phyloP scores from a whole-genome alignment of 2,797 vertebrate species.

The Argentina silus region DNA sequence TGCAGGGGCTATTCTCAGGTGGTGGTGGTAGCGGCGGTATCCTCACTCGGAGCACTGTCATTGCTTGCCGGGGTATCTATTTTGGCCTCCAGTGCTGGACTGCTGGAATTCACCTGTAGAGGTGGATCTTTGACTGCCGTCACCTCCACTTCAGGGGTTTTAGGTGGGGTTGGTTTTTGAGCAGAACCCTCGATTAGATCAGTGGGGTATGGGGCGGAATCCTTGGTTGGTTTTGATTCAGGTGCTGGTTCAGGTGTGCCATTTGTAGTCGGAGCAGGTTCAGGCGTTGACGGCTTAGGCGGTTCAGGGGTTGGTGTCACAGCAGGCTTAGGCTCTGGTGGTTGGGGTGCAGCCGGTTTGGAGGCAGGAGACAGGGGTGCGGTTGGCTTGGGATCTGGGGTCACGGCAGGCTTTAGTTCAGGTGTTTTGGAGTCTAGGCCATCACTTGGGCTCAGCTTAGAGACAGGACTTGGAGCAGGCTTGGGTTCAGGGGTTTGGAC shows the following conservation, averaged over 20 bases:
- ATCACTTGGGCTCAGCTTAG: constrained; percentile 11
- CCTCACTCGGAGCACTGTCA: constrained; percentile 55
- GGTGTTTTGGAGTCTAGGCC: constrained; percentile 37
- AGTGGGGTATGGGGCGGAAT: constrained; percentile 33
- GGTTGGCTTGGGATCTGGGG: constrained; percentile 40
- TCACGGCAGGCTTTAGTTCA: constrained; percentile 57
- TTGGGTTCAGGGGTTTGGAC: constrained; percentile 65
- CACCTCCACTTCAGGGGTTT: constrained; percentile 73
- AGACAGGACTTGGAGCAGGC: constrained; percentile 33
- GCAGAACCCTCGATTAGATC: constrained; percentile 45
- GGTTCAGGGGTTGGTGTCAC: constrained; percentile 54
- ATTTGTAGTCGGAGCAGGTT: constrained; percentile 61
- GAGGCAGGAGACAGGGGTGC: constrained; percentile 19
- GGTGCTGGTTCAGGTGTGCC: constrained; percentile 66
- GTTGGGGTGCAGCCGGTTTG: constrained; percentile 35
- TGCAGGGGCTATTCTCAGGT: constrained; percentile 54
- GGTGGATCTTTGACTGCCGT: constrained; percentile 39
- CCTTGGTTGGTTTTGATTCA: constrained; percentile 64
- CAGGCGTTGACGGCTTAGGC: constrained; percentile 53
- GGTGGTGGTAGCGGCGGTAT: constrained; percentile 55
- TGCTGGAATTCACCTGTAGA: constrained; percentile 63
- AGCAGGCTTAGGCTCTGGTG: constrained; percentile 52
- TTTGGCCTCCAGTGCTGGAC: constrained; percentile 49
- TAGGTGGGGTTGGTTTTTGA: constrained; percentile 63
- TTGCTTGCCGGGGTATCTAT: constrained; percentile 24